Base-by-base conservation (phyloP, 2,113 vertebrate species). In the Isichthys henryi region DNA sequence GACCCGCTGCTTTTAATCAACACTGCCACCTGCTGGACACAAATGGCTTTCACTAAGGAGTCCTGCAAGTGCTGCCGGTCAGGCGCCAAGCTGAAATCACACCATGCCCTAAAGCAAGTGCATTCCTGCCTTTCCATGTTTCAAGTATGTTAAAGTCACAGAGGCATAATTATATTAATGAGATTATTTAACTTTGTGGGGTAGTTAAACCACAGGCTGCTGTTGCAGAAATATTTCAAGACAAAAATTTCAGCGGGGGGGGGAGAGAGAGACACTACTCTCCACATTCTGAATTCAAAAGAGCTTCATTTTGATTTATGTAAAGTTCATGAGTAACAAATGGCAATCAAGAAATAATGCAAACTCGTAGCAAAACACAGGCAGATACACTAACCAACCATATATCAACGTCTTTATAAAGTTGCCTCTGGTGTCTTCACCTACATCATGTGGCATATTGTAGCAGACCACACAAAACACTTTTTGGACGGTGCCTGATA, bases 21-120 rank as follows among this genome's bases (percentile, higher is more conserved):
- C 93, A 95, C 92, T 96, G 96, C 94, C 43, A 95, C 95, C 96
- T 96, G 93, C 94, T 95, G 94, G 96, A 39, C 35, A 7, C 3
- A 27, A 70, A 31, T 13, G 62, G n/a, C 62, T 49, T 45, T 35
- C 21, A 31, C 23, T 0, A 43, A 15, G 9, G 0, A 89, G 46
- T 48, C 45, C 6, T 49, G 39, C 19, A 70, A 48, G 46, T 49
- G 21, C 11, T 46, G 39, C 39, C 1, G 82, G 82, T 85, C 21
- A 80, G 35, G 35, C 17, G 35, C 74, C 31, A 80, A 19, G 74
- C 74, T 80, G 74, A 80, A 80, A 80, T 43, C 74, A 19, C 31
- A 43, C 74, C 74, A 17, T 80, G 74, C 31, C 31, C 83, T 11
- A 48, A 48, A 23, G 83, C 43, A 48, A 50, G n/a, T 49, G n/a